Conservation (phyloP, 2,888 invertebrate genomes). For the Drosophila anomelani region DNA sequence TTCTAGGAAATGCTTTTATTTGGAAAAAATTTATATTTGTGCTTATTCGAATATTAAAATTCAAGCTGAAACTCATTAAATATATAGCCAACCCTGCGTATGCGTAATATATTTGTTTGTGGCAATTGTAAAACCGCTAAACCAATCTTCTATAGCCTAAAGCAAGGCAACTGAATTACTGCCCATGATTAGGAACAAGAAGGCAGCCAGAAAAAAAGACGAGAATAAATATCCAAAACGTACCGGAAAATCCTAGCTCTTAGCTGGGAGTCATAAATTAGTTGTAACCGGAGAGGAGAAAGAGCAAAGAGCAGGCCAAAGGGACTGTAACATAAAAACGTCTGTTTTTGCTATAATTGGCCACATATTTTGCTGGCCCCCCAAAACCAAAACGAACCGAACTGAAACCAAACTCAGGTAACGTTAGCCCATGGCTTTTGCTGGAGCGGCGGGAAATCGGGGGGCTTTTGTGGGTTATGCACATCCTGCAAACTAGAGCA, state of each 20-base stretch:
- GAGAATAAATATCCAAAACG: slow-evolving; percentile 32
- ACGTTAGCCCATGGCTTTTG: slow-evolving; percentile 26
- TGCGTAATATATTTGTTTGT: slow-evolving; percentile 27
- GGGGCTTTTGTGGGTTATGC: slow-evolving; percentile 30
- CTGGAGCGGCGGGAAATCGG: not conserved
- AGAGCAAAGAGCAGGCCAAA: slow-evolving; percentile 16
- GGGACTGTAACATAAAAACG: slow-evolving; percentile 68
- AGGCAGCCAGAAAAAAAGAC: slow-evolving; percentile 1
- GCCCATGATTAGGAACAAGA: slow-evolving; percentile 59
- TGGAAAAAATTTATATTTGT: no score
- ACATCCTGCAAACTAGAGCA: slow-evolving; percentile 57
- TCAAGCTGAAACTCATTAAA: not conserved
- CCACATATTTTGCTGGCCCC: slow-evolving; percentile 73
- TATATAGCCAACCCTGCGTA: not conserved
- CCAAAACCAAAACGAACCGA: slow-evolving; percentile 13
- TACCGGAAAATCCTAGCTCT: slow-evolving; percentile 52
- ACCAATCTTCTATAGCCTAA: slow-evolving; percentile 1
- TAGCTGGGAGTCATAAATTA: slow-evolving; percentile 65
- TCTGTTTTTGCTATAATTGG: slow-evolving; percentile 78
- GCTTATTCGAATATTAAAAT: not conserved
- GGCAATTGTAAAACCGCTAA: slow-evolving; percentile 27
- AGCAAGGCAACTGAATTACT: slow-evolving; percentile 55
- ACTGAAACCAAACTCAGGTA: slow-evolving; percentile 45
- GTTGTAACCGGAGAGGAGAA: slow-evolving; percentile 36
- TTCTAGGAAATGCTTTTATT: not conserved